A percentile compares a stretch with the other conserved stretches of the same genome.
phyloP scores from a whole-genome alignment of 2,797 vertebrate species.

The Nyctibius grandis region DNA sequence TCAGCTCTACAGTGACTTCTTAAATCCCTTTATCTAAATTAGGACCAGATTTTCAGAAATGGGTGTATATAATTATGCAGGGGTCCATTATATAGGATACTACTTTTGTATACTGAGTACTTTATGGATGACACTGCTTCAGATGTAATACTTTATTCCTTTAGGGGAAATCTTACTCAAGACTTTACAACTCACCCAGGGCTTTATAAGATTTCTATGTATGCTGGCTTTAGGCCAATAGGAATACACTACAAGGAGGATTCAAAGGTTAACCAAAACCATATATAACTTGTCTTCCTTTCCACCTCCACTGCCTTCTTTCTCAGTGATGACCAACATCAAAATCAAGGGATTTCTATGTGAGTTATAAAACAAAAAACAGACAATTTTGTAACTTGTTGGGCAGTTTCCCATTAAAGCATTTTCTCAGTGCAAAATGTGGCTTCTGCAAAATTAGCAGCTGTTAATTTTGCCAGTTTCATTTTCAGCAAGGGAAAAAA shows the following conservation, averaged over 20 bases:
- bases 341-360: neutral
- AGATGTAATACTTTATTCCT: neutral
- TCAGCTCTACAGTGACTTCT: neutral
- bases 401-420: neutral
- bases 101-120: neutral
- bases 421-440: neutral
- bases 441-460: neutral
- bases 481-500: neutral
- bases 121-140: neutral
- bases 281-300: neutral
- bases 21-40: neutral
- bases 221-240: neutral
- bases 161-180: neutral
- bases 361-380: neutral
- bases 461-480: neutral
- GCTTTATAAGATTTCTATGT: neutral
- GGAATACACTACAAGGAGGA: neutral
- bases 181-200: neutral
- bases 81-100: neutral
- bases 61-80: neutral
- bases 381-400: neutral
- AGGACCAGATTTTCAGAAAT: neutral
- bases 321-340: neutral
- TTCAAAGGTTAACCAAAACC: neutral
- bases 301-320: neutral